A percentile compares a stretch with the other conserved stretches of the same genome.
Evolutionary conservation across 2,113 vertebrate genomes (phyloP).

Genomic region (Oncorhynchus masou): DNA sequence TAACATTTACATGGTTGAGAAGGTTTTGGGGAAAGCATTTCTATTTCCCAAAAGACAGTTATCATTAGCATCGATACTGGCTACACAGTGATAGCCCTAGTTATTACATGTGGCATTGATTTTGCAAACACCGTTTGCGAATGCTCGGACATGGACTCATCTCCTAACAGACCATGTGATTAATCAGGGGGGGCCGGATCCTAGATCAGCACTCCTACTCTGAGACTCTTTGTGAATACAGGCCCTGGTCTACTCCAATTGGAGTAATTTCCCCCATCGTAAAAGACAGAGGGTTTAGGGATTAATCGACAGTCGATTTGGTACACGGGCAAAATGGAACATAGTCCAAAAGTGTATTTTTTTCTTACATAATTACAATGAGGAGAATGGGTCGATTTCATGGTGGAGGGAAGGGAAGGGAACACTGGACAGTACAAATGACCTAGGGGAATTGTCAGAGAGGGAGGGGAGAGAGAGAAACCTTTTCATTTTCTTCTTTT

Average conservation of each 20-base stretch:
- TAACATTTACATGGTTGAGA: too few species aligned
- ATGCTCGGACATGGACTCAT: too few species aligned
- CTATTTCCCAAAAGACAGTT: conserved; percentile 1
- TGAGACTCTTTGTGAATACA: too few species aligned
- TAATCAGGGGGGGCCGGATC: too few species aligned
- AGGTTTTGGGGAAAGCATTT: neutral
- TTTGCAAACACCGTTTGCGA: too few species aligned
- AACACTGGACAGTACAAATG: neutral
- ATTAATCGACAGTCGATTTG: conserved; percentile 1
- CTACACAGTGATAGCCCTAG: too few species aligned
- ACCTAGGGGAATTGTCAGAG: neutral
- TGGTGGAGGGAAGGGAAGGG: neutral
- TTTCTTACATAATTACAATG: neutral
- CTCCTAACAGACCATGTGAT: too few species aligned
- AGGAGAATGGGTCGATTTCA: neutral
- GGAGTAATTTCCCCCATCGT: too few species aligned
- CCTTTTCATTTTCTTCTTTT: neutral
- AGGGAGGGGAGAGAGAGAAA: neutral
- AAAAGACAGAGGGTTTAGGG: neutral
- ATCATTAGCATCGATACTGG: neutral
- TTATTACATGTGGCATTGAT: too few species aligned
- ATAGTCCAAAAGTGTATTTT: neutral
- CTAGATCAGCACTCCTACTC: too few species aligned
- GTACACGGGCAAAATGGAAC: neutral
- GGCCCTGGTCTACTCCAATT: too few species aligned